Evolutionary conservation across 2,113 vertebrate genomes (phyloP).

Genomic region (Platycercus adscitus): DNA sequence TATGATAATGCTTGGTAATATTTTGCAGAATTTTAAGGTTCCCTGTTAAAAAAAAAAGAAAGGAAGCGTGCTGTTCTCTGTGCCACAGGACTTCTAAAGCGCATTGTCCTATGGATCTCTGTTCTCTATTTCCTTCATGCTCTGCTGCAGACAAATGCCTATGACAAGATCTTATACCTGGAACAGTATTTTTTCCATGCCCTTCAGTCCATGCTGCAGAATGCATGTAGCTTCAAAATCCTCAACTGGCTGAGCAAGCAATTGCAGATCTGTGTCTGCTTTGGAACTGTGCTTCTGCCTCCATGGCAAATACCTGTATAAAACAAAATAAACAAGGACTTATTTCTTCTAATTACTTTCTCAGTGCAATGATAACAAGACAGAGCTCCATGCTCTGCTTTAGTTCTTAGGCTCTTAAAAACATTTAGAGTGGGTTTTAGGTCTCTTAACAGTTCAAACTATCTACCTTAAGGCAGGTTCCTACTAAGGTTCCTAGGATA

Average conservation of each 20-base stretch:
- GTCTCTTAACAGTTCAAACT: background rate
- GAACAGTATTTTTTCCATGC: background rate
- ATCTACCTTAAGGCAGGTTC: background rate
- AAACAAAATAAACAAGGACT: background rate
- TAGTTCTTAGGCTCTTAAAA: background rate
- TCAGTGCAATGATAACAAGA: background rate
- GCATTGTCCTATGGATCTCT: background rate
- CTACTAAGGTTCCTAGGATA: background rate
- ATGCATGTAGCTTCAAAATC: background rate
- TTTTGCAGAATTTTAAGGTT: background rate
- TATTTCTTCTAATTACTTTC: background rate
- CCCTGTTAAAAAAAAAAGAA: background rate
- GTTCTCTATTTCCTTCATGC: background rate
- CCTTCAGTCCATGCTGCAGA: background rate
- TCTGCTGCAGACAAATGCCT: background rate
- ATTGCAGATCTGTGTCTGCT: background rate
- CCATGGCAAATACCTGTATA: background rate
- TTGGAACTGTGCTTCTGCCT: background rate
- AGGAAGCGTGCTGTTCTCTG: rapidly evolving
- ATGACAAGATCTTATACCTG: background rate
- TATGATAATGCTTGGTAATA: background rate
- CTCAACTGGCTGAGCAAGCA: background rate
- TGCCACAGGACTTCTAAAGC: background rate
- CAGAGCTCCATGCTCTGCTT: background rate
- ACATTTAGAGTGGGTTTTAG: background rate